Evolutionary conservation across 2,113 vertebrate genomes (phyloP).

Genomic region (Benitochromis conjunctus): DNA sequence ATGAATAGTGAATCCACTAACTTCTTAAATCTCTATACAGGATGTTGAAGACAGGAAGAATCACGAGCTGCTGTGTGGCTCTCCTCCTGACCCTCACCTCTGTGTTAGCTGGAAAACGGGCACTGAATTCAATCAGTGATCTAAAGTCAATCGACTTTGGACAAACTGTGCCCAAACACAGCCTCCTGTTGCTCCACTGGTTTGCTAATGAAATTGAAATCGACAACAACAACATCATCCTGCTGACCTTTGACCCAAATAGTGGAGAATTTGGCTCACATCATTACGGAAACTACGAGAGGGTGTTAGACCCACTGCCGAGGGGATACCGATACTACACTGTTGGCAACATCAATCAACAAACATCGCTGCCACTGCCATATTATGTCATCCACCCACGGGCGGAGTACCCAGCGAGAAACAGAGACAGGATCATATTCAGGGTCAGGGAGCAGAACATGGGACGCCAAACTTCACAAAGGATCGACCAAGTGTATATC

Average conservation of each 20-base stretch:
- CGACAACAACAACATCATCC: conserved; percentile 4
- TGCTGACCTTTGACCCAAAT: conserved; percentile 42
- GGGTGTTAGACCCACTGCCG: not conserved
- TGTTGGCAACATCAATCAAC: conserved; percentile 36
- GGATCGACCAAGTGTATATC: conserved; percentile 46
- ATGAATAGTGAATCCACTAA: not conserved
- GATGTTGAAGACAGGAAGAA: not conserved
- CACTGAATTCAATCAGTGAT: conserved; percentile 26
- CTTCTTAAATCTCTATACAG: conserved; percentile 4
- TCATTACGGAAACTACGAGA: conserved; percentile 48
- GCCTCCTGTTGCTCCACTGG: conserved; percentile 59
- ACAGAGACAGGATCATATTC: conserved; percentile 57
- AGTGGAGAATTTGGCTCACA: conserved; percentile 45
- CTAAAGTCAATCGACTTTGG: conserved; percentile 39
- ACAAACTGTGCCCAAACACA: conserved; percentile 35
- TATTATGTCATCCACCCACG: conserved; percentile 1
- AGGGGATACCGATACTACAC: conserved; percentile 34
- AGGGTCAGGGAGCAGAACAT: conserved; percentile 3
- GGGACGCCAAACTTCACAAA: not conserved
- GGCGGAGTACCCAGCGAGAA: not conserved
- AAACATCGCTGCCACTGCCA: not conserved
- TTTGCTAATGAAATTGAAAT: conserved; percentile 46
- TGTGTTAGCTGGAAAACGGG: not conserved
- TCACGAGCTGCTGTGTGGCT: not conserved
- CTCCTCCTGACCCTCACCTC: conserved; percentile 3